Conservation (phyloP, 2,797 vertebrate genomes). For the Phalloptychus januarius region DNA sequence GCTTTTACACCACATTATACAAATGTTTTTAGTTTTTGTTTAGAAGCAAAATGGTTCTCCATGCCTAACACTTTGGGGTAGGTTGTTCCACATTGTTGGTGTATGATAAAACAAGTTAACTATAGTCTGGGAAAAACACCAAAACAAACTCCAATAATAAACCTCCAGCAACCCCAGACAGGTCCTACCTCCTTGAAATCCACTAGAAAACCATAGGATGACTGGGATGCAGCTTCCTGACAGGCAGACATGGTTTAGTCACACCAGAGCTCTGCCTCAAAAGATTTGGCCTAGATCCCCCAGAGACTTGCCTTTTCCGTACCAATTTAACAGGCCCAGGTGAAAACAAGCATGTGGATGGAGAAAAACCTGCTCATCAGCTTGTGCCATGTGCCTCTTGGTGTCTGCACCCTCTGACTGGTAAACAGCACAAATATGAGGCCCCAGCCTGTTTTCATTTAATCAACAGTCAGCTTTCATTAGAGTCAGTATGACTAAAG, state of each 20-base stretch:
- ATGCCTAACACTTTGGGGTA: neutral
- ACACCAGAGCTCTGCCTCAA: conserved; percentile 54
- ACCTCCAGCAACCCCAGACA: conserved; percentile 32
- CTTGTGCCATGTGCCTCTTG: conserved; percentile 15
- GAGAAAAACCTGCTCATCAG: conserved; percentile 49
- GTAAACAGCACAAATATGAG: conserved; percentile 20
- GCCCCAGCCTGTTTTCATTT: conserved; percentile 59
- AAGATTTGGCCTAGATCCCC: conserved; percentile 51
- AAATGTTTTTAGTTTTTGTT: neutral
- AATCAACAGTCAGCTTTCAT: conserved; percentile 63
- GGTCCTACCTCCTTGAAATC: conserved; percentile 52
- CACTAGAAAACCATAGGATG: conserved; percentile 23
- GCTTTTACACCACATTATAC: neutral
- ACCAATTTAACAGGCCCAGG: conserved; percentile 57
- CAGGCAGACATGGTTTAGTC: conserved; percentile 56
- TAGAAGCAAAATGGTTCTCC: neutral
- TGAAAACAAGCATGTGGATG: conserved; percentile 38
- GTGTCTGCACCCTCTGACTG: conserved; percentile 33
- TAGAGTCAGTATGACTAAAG: conserved; percentile 43
- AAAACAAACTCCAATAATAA: conserved; percentile 38
- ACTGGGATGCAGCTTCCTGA: conserved; percentile 57
- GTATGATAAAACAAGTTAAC: conserved; percentile 23
- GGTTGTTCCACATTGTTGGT: neutral
- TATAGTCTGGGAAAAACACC: conserved; percentile 31
- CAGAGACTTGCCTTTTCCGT: conserved; percentile 34